These are phyloP conservation scores for Pomacea maculata DNA, from an alignment of 1,140 invertebrate species.

Conservation along the genomic window DNA sequence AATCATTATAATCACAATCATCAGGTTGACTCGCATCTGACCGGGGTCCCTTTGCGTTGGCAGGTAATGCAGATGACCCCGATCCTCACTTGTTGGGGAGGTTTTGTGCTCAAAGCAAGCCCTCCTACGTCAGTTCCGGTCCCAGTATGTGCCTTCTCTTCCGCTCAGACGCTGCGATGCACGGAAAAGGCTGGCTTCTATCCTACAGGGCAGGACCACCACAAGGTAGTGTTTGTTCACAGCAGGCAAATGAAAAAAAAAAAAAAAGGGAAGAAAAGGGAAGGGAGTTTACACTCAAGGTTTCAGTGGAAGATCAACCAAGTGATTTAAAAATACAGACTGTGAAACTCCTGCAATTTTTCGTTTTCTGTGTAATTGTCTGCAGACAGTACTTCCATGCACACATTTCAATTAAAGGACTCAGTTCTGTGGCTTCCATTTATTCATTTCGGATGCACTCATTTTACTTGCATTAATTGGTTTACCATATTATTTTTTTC, in stretches of 20 bases:
- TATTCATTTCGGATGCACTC: neutral
- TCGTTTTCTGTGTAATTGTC: neutral
- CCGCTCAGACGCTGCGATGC: slow-evolving; percentile 14
- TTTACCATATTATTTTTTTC: no score
- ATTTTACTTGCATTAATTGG: neutral
- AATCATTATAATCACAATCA: neutral
- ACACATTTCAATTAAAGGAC: neutral
- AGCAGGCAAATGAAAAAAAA: neutral
- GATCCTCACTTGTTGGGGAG: neutral
- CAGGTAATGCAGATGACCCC: neutral
- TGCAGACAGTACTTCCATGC: neutral
- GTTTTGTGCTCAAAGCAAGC: slow-evolving; percentile 3
- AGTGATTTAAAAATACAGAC: neutral
- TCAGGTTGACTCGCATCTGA: no score
- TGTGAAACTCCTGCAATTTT: neutral
- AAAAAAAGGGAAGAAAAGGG: neutral
- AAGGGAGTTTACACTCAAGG: no score
- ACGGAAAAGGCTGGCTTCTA: slow-evolving; percentile 15
- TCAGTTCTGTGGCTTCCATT: no score
- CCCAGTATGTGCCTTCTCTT: slow-evolving; percentile 14
- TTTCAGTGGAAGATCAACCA: neutral
- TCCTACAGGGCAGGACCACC: slow-evolving; percentile 8
- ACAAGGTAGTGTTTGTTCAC: no score
- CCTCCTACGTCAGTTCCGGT: neutral
- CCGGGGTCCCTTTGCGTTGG: neutral